Conservation (phyloP, 2,797 vertebrate genomes). For the Acanthurus tractus region DNA sequence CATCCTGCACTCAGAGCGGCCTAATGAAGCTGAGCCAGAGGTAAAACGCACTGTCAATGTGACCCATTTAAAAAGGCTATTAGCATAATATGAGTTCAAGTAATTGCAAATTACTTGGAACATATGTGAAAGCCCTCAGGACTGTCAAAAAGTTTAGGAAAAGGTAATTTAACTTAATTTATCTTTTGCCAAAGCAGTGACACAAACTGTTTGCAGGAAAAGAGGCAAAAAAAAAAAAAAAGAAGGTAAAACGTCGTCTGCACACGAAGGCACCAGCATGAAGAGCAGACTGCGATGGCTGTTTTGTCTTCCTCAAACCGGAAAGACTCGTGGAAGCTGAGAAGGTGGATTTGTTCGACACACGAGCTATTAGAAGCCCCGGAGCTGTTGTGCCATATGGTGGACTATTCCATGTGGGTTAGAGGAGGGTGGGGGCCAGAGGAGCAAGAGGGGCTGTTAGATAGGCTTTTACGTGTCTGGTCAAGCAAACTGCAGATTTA, state of each 20-base stretch:
- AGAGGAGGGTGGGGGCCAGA: constrained; percentile 28
- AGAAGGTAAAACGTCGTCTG: constrained; percentile 12
- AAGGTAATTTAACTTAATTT: constrained; percentile 81
- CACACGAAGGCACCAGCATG: constrained; percentile 18
- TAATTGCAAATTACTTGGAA: constrained; percentile 93
- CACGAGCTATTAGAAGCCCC: constrained; percentile 75
- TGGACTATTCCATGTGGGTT: constrained; percentile 74
- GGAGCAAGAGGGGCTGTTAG: constrained; percentile 31
- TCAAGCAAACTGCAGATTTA: constrained; percentile 64
- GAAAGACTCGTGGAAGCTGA: constrained; percentile 72
- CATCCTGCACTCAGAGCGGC: constrained; percentile 13
- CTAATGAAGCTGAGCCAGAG: constrained; percentile 79
- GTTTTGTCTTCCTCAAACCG: constrained; percentile 51
- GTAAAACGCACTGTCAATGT: constrained; percentile 86
- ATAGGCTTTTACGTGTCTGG: constrained; percentile 71
- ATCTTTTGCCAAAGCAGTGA: constrained; percentile 41
- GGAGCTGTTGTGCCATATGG: constrained; percentile 84
- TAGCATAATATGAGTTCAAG: constrained; percentile 94
- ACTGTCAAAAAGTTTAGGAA: constrained; percentile 90
- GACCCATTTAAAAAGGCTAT: constrained; percentile 93
- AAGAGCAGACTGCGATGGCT: constrained; percentile 35
- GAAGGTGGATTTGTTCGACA: constrained; percentile 77
- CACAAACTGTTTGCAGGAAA: not conserved
- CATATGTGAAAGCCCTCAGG: constrained; percentile 91
- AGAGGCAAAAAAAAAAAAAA: not conserved